Evolutionary conservation across 2,113 vertebrate genomes (phyloP).

Genomic region (Leucopsar rothschildi): DNA sequence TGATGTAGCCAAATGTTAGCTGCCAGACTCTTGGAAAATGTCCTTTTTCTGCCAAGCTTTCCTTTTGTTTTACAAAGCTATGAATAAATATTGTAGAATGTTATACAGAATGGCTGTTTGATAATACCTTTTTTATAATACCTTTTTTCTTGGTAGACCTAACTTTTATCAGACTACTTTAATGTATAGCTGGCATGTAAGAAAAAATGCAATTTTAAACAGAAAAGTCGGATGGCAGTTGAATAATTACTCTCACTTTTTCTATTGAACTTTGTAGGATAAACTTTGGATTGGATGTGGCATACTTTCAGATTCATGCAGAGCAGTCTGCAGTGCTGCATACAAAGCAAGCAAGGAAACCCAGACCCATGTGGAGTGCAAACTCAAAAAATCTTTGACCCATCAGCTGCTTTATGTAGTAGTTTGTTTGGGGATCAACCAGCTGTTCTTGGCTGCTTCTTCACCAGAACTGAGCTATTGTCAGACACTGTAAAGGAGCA

Average conservation of each 20-base stretch:
- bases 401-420: background rate
- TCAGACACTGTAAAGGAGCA: background rate
- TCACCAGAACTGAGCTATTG: background rate
- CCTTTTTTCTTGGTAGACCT: background rate
- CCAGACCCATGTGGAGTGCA: fast-evolving
- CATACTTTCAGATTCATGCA: background rate
- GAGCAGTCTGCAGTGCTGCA: background rate
- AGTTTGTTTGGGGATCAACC: background rate
- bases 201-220: background rate
- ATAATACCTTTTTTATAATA: background rate
- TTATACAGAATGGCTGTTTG: background rate
- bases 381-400: background rate
- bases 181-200: background rate
- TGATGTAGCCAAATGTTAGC: background rate
- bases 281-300: background rate
- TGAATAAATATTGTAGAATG: background rate
- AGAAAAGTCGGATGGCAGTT: background rate
- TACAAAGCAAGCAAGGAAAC: background rate
- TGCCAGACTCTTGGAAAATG: background rate
- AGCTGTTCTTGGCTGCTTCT: background rate
- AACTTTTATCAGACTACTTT: background rate
- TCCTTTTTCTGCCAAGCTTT: background rate
- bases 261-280: background rate
- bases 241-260: background rate
- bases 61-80: background rate